A percentile compares a stretch with the other conserved stretches of the same genome.
phyloP scores from a whole-genome alignment of 2,797 vertebrate genomes.

The Hemitrygon akajei region DNA sequence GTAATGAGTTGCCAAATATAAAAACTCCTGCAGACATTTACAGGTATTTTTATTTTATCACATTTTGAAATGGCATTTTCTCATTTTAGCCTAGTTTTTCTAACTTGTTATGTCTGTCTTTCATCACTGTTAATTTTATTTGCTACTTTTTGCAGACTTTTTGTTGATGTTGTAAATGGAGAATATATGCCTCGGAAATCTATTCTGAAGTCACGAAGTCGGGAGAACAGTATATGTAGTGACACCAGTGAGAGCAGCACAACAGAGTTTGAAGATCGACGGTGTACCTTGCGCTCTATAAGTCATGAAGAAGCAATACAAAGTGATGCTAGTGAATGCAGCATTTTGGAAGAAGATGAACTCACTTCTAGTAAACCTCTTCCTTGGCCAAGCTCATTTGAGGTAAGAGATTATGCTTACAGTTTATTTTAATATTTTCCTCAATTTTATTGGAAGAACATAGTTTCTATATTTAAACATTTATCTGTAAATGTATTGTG shows the following conservation, averaged over 20 bases:
- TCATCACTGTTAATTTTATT: conserved; percentile 38
- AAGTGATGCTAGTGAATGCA: conserved; percentile 72
- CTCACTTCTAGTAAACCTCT: conserved; percentile 52
- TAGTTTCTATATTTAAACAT: no score
- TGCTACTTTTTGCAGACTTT: conserved; percentile 65
- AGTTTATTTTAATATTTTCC: background rate
- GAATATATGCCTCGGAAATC: conserved; percentile 89
- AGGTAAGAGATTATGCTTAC: conserved; percentile 58
- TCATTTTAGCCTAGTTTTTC: conserved; percentile 19
- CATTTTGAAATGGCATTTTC: background rate
- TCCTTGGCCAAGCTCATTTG: conserved; percentile 56
- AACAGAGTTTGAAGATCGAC: conserved; percentile 77
- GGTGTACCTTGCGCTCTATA: conserved; percentile 60
- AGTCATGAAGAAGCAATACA: conserved; percentile 74
- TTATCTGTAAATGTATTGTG: background rate
- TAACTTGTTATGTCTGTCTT: conserved; percentile 48
- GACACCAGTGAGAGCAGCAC: conserved; percentile 89
- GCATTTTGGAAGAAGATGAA: conserved; percentile 71
- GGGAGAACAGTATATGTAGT: conserved; percentile 92
- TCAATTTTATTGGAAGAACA: background rate
- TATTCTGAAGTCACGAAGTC: conserved; percentile 90
- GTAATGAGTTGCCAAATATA: conserved; percentile 74
- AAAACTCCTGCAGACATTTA: conserved; percentile 84
- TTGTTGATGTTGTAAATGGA: conserved; percentile 89
- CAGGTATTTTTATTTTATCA: conserved; percentile 57